Percentiles rank a stretch among this genome's conserved stretches.
Conservation (phyloP, 2,113 vertebrate genomes). For the Amphiprion ocellaris region DNA sequence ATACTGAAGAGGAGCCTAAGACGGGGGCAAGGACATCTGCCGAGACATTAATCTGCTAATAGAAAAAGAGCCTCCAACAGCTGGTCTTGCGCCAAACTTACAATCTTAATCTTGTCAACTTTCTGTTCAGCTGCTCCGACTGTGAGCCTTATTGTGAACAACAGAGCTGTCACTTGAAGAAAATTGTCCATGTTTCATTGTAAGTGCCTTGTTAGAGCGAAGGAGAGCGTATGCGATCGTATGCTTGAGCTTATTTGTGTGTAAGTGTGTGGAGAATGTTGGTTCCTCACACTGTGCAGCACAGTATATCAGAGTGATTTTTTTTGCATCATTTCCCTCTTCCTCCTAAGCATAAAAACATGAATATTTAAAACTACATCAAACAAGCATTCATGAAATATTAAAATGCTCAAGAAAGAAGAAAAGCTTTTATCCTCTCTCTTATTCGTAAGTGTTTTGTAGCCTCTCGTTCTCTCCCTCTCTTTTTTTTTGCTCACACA, state of each 20-base stretch:
- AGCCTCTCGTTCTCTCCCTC: slow-evolving; percentile 31
- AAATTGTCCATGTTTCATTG: slow-evolving; percentile 60
- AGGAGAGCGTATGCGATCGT: slow-evolving; percentile 22
- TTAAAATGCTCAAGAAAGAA: slow-evolving; percentile 81
- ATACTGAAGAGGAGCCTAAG: slow-evolving; percentile 47
- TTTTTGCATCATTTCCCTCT: slow-evolving; percentile 75
- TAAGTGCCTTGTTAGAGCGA: slow-evolving; percentile 63
- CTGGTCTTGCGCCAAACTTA: slow-evolving; percentile 56
- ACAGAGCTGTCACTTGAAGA: slow-evolving; percentile 55
- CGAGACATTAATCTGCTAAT: slow-evolving; percentile 69
- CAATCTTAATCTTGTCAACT: slow-evolving; percentile 72
- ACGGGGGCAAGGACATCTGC: slow-evolving; percentile 58
- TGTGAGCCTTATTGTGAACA: slow-evolving; percentile 60
- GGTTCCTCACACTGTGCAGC: slow-evolving; percentile 42
- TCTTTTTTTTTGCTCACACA: background rate
- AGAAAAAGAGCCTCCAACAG: slow-evolving; percentile 63
- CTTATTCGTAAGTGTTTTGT: slow-evolving; percentile 57
- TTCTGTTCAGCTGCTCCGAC: slow-evolving; percentile 59
- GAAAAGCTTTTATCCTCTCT: slow-evolving; percentile 80
- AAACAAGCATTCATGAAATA: slow-evolving; percentile 85
- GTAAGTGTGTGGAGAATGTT: slow-evolving; percentile 17
- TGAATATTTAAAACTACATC: slow-evolving; percentile 86
- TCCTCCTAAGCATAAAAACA: slow-evolving; percentile 82
- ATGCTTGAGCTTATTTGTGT: slow-evolving; percentile 37
- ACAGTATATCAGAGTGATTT: slow-evolving; percentile 54